phyloP scores from a whole-genome alignment of 2,888 invertebrate genomes.

The Campoplex nolae region DNA sequence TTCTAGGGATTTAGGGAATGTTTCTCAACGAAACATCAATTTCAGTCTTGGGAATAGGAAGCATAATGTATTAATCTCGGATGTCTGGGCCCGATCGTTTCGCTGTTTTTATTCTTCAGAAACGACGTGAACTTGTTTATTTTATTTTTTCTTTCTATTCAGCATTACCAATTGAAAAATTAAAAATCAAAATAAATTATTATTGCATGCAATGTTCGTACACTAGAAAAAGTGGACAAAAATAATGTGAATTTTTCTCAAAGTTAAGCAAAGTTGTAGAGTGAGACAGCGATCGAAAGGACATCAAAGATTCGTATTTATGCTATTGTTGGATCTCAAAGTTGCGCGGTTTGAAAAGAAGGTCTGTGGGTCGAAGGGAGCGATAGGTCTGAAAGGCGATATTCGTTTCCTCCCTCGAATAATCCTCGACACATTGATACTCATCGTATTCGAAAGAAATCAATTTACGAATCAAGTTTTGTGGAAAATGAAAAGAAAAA shows the following conservation, averaged over 20 bases:
- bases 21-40: slow-evolving; percentile 71
- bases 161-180: neutral
- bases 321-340: slow-evolving; percentile 52
- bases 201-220: neutral
- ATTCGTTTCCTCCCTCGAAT: slow-evolving; percentile 17
- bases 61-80: slow-evolving; percentile 72
- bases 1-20: slow-evolving; percentile 59
- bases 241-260: neutral
- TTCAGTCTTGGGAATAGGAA: slow-evolving; percentile 80
- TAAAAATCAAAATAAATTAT: neutral
- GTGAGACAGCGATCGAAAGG: slow-evolving; percentile 43
- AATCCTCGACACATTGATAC: slow-evolving; percentile 40
- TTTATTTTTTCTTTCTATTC: neutral
- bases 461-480: slow-evolving; percentile 53
- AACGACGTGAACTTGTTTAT: neutral
- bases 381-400: neutral
- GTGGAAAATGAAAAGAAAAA: slow-evolving; percentile 47
- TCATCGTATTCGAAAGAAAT: slow-evolving; percentile 42
- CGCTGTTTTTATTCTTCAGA: neutral
- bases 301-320: slow-evolving; percentile 62
- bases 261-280: slow-evolving; percentile 3
- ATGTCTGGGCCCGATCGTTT: slow-evolving; percentile 51
- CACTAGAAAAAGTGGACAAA: neutral
- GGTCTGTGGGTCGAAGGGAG: neutral
- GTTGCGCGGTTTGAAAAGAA: slow-evolving; percentile 14